phyloP scores from a whole-genome alignment of 35 echinoderm and acorn worm genomes.

The Patiria miniata region DNA sequence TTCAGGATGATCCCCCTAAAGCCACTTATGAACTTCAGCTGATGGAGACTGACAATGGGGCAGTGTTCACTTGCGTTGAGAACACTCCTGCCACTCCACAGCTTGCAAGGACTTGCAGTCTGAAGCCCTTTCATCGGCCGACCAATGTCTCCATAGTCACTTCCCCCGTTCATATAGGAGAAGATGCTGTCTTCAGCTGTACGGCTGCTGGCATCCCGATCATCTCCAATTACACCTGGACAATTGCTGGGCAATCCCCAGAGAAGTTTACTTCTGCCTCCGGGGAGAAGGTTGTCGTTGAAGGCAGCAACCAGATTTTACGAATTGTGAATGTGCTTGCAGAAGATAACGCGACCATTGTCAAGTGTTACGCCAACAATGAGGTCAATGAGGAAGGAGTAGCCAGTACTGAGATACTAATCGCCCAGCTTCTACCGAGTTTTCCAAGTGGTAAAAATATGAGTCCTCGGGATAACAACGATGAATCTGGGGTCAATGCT shows the following conservation, averaged over 20 bases:
- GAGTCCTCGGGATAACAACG: not conserved
- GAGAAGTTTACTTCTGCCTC: not conserved
- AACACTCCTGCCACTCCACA: not conserved
- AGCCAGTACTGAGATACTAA: not conserved
- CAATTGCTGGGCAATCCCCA: not conserved
- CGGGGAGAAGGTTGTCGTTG: not conserved
- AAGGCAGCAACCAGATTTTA: not conserved
- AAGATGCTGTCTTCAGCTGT: constrained; percentile 24
- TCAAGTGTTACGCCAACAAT: constrained; percentile 26
- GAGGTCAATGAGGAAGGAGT: constrained; percentile 1
- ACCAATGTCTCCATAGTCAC: constrained; percentile 29
- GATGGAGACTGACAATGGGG: constrained; percentile 28
- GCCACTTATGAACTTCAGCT: constrained; percentile 22
- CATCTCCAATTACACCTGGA: constrained; percentile 34
- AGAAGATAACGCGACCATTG: constrained; percentile 17
- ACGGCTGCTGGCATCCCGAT: not conserved
- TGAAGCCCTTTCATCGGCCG: constrained; percentile 24
- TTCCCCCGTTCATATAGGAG: not conserved
- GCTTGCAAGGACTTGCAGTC: constrained; percentile 8
- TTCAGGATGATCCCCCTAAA: constrained; percentile 24
- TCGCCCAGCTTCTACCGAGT: not conserved
- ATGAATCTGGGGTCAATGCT: not conserved
- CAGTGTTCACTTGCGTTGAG: constrained; percentile 40
- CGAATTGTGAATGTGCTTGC: constrained; percentile 12
- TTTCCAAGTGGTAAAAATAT: constrained; percentile 2